phyloP scores from a whole-genome alignment of 2,888 invertebrate species.

The Sarcophaga carnaria region DNA sequence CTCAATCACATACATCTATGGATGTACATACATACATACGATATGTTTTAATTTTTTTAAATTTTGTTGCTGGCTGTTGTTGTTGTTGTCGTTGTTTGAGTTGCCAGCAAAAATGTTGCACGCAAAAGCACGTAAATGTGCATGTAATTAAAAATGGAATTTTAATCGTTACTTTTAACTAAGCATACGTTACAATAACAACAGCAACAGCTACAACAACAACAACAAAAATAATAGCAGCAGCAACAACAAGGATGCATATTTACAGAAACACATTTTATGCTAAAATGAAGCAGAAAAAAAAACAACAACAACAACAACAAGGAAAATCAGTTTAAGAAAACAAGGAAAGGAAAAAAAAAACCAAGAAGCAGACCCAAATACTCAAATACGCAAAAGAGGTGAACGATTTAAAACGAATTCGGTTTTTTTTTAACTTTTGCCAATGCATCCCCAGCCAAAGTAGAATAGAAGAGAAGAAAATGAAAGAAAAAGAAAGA shows the following conservation, averaged over 20 bases:
- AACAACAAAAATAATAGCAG: constrained; percentile 69
- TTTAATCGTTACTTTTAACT: constrained; percentile 70
- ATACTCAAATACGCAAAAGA: constrained; percentile 61
- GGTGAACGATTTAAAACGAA: constrained; percentile 30
- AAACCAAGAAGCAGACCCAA: background rate
- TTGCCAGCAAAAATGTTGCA: constrained; percentile 60
- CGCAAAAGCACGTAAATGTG: constrained; percentile 69
- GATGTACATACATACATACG: background rate
- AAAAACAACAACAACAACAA: constrained; percentile 14
- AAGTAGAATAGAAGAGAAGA: constrained; percentile 12
- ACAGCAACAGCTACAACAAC: constrained; percentile 66
- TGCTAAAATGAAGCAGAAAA: constrained; percentile 38
- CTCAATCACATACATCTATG: background rate
- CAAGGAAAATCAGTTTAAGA: constrained; percentile 60
- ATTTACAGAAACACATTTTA: constrained; percentile 51
- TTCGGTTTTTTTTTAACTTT: background rate
- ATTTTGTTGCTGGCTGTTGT: background rate
- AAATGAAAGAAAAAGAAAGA: constrained; percentile 24
- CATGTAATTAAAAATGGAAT: constrained; percentile 73
- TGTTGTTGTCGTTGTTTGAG: constrained; percentile 28
- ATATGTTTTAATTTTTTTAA: background rate
- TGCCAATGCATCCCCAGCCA: background rate
- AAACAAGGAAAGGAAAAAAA: background rate
- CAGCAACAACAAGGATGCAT: constrained; percentile 57
- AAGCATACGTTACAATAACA: constrained; percentile 70